Conservation (phyloP, 2,113 vertebrate genomes). For the Salvelinus sp. region DNA sequence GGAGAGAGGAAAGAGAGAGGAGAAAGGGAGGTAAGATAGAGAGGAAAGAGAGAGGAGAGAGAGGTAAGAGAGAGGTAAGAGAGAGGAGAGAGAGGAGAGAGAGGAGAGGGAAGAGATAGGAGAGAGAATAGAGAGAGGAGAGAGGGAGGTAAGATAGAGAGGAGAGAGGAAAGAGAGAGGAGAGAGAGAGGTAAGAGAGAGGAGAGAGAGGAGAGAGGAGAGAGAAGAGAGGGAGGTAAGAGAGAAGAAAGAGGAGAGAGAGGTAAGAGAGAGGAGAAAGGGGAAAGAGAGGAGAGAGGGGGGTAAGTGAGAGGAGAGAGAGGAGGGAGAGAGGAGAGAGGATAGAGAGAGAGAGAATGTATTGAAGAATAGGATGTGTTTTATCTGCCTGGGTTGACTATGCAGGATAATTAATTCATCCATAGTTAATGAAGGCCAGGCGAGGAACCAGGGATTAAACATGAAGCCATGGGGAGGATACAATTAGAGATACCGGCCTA, state of each 20-base stretch:
- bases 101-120: too few relatives aligned
- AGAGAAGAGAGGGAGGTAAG: slow-evolving; percentile 8
- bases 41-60: too few relatives aligned
- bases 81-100: too few relatives aligned
- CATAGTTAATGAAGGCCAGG: slow-evolving; percentile 81
- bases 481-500: slow-evolving; percentile 80
- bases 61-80: too few relatives aligned
- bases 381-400: slow-evolving; percentile 78
- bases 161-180: slow-evolving; percentile 7
- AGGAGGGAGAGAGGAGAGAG: slow-evolving; percentile 19
- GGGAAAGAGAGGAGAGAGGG: neutral
- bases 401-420: slow-evolving; percentile 84
- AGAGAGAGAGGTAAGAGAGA: neutral
- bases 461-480: slow-evolving; percentile 66
- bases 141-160: neutral
- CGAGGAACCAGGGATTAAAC: slow-evolving; percentile 75
- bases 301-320: slow-evolving; percentile 27
- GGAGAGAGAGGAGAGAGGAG: slow-evolving; percentile 1
- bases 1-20: too few relatives aligned
- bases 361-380: slow-evolving; percentile 58
- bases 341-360: slow-evolving; percentile 17
- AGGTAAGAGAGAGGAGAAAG: neutral
- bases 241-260: slow-evolving; percentile 3
- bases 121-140: too few relatives aligned
- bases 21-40: too few relatives aligned